Evolutionary conservation across 2,888 invertebrate genomes (phyloP).

Genomic region (Volucella inflata): DNA sequence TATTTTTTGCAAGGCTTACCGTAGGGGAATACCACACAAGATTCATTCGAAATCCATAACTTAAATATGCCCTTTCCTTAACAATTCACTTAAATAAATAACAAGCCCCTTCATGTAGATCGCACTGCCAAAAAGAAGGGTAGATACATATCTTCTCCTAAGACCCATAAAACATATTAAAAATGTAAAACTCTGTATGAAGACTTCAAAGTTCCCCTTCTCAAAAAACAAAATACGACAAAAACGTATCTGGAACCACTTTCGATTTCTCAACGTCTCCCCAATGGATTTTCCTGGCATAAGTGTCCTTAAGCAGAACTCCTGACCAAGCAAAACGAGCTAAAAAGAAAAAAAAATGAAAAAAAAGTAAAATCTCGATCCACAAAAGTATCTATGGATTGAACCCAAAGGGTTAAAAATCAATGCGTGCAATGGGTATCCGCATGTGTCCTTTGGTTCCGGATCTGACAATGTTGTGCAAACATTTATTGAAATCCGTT

Average conservation of each 20-base stretch:
- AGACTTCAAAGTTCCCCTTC: constrained; percentile 10
- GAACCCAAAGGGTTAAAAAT: constrained; percentile 67
- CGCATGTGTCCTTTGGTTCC: constrained; percentile 40
- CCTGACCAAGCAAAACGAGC: constrained; percentile 40
- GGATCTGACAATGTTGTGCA: constrained; percentile 68
- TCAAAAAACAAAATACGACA: neutral
- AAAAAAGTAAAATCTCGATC: constrained; percentile 35
- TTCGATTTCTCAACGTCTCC: constrained; percentile 58
- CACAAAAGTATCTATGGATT: constrained; percentile 40
- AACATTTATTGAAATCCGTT: constrained; percentile 73
- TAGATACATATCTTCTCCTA: neutral
- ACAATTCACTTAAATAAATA: constrained; percentile 44
- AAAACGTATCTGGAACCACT: constrained; percentile 36
- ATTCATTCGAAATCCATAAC: constrained; percentile 1
- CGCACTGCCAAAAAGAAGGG: neutral
- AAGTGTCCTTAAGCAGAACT: constrained; percentile 42
- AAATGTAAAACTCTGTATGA: constrained; percentile 28
- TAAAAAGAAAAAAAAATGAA: constrained; percentile 22
- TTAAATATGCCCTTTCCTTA: neutral
- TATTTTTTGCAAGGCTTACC: constrained; percentile 2
- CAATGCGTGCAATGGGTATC: constrained; percentile 53
- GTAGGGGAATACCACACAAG: neutral
- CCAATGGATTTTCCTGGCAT: constrained; percentile 44
- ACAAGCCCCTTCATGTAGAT: constrained; percentile 18
- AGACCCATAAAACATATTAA: constrained; percentile 31